Base-by-base conservation (phyloP, 2,888 invertebrate genomes). In the Hirtodrosophila confusa region DNA sequence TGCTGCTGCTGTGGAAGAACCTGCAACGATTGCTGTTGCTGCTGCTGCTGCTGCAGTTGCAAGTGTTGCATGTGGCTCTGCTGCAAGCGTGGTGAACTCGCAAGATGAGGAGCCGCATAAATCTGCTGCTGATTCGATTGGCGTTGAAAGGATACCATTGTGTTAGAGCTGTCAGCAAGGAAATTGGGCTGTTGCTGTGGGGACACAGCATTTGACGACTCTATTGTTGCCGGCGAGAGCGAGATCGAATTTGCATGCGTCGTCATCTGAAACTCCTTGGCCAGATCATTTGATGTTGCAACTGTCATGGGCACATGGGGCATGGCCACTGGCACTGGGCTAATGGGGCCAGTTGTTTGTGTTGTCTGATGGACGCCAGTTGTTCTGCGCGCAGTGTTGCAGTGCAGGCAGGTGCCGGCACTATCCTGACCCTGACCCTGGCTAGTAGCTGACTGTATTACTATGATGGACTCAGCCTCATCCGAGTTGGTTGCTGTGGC, bases 311-410 rank as follows among this genome's bases (percentile, higher is more conserved):
- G 55, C 24, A 84, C 53, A n/a, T 27, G 27, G 5, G 86, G 83
- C 54, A 90, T 79, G 9, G 91, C 88, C 0, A 91, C 82, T 1
- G 91, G 91, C 4, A 91, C 86, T 2, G 92, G 92, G 35, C 92
- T 92, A 3, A 92, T 90, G 0, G 92, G 92, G 0, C 92, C 92
- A n/a, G 92, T 92, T 10, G 91, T 92, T 63, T 92, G 92, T 0
- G 92, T 92, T 3, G 92, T 92, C 58, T 92, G 92, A 69, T 92
- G 92, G 0, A 92, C 92, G 2, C 92, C 92, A 3, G 92, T 91
- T 3, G 92, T 92, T 0, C 92, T 86, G 0, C 91, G 86, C 8
- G 90, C 88, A 3, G 91, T 91, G 55, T 91, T 92, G 55, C 92
- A 92, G 56, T 92, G 92, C 17, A 91, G 62, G 11, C 92, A 92